Conservation (phyloP, 2,888 invertebrate species). For the Lochmaea crataegi region DNA sequence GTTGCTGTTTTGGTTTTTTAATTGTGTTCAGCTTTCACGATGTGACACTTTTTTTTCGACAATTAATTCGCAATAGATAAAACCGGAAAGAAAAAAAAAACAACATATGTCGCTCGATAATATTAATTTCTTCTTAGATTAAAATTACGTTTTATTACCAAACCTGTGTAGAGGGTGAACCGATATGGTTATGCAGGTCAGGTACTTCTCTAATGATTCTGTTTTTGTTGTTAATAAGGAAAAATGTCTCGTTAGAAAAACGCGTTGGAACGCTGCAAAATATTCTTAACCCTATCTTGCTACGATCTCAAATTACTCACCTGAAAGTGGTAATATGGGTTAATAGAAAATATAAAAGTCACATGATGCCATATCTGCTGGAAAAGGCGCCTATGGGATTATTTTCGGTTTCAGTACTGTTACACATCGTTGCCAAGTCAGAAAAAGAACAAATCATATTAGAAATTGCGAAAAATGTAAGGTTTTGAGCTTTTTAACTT, state of each 20-base stretch:
- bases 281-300: too few species aligned
- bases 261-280: neutral
- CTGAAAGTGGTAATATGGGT: too few species aligned
- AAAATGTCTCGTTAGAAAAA: neutral
- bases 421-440: too few species aligned
- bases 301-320: too few species aligned
- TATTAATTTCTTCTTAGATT: conserved; percentile 11
- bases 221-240: neutral
- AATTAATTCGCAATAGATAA: conserved; percentile 19
- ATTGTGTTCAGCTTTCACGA: conserved; percentile 35
- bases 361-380: too few species aligned
- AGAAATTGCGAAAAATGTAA: too few species aligned
- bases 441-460: too few species aligned
- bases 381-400: too few species aligned
- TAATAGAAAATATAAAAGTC: too few species aligned
- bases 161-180: conserved; percentile 2
- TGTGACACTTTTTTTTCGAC: conserved; percentile 32
- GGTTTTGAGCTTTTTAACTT: too few species aligned
- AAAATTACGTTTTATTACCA: conserved; percentile 7
- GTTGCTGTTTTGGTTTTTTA: conserved; percentile 34
- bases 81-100: conserved; percentile 11
- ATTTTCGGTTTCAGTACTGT: too few species aligned
- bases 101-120: neutral
- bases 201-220: neutral
- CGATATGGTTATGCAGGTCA: conserved; percentile 13